Evolutionary conservation across 2,888 invertebrate genomes (phyloP).

Genomic region (Liodrosophila aerea): DNA sequence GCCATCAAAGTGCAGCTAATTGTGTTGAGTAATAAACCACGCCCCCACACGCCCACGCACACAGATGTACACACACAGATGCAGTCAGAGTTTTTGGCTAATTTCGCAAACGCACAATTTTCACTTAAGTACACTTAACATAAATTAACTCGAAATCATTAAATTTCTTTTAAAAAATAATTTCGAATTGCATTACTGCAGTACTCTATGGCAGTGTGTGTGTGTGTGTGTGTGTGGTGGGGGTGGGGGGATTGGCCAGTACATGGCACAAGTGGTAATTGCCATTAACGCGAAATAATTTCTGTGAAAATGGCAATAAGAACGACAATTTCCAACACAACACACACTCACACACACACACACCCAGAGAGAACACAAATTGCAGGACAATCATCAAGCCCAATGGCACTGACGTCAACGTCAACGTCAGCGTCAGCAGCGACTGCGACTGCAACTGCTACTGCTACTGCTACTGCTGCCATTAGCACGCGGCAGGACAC

Average conservation of each 20-base stretch:
- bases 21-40: conserved; percentile 52
- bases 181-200: conserved; percentile 59
- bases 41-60: conserved; percentile 25
- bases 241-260: conserved; percentile 12
- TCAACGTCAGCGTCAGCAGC: conserved; percentile 13
- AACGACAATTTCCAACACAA: conserved; percentile 63
- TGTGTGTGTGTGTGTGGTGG: background rate
- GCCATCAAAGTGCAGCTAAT: conserved; percentile 54
- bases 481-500: conserved; percentile 15
- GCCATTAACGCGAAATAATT: conserved; percentile 78
- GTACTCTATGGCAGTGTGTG: no score
- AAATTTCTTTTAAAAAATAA: conserved; percentile 69
- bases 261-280: conserved; percentile 70
- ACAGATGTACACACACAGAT: background rate
- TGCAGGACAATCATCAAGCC: conserved; percentile 64
- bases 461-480: no score
- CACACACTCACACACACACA: no score
- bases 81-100: conserved; percentile 37
- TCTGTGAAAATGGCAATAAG: conserved; percentile 75
- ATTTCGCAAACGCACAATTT: conserved; percentile 65
- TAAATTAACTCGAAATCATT: conserved; percentile 73
- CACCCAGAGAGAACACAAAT: conserved; percentile 62
- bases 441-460: conserved; percentile 5
- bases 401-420: conserved; percentile 17
- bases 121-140: conserved; percentile 75